Percentiles rank a stretch among this genome's conserved stretches.
phyloP scores from a whole-genome alignment of 2,113 vertebrate genomes.

The Mormyrus lacerda region DNA sequence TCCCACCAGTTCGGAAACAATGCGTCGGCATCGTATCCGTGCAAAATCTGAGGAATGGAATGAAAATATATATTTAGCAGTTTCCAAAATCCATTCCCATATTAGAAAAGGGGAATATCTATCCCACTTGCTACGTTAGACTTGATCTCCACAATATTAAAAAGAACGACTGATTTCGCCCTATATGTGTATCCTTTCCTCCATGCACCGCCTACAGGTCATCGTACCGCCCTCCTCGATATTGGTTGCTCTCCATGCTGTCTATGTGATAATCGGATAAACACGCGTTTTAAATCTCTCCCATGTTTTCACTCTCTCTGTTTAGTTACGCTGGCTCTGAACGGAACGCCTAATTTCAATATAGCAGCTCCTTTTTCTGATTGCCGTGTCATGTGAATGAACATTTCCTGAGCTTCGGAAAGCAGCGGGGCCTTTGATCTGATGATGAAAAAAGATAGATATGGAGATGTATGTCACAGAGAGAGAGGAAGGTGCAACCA shows the following conservation, averaged over 20 bases:
- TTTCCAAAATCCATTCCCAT: neutral
- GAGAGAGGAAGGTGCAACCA: neutral
- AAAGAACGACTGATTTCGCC: neutral
- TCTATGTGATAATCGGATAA: neutral
- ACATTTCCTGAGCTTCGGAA: neutral
- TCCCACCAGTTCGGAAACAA: neutral
- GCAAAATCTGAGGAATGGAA: neutral
- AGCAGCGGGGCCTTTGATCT: neutral
- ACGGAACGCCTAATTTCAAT: neutral
- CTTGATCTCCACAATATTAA: neutral
- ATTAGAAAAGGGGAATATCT: neutral
- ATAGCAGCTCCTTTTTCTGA: neutral
- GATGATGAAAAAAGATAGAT: neutral
- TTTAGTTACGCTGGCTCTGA: neutral
- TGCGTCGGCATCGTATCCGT: neutral
- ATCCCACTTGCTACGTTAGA: neutral
- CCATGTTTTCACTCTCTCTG: neutral
- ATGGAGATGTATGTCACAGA: neutral
- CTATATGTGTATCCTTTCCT: slow-evolving; percentile 27
- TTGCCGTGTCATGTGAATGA: neutral
- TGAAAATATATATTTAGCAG: neutral
- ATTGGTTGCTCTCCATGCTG: slow-evolving; percentile 28
- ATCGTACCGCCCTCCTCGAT: neutral
- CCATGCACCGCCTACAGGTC: slow-evolving; percentile 29
- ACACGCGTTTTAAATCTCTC: neutral